Base-by-base conservation (phyloP, 2,888 invertebrate genomes). In the Hesperia comma region DNA sequence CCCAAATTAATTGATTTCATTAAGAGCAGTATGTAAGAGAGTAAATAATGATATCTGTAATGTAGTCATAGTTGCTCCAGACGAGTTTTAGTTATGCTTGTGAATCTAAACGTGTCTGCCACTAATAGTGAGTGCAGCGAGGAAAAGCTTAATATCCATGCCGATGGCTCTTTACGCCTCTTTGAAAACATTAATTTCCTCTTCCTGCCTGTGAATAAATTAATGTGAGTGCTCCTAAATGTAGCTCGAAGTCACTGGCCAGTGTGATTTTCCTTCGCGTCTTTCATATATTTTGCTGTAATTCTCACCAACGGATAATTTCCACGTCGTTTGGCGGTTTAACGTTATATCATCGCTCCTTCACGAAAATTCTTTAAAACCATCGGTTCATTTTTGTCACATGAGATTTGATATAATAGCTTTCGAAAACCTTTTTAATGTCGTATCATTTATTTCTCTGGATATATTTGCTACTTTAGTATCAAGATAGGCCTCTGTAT, bases 91-190 rank as follows among this genome's bases (percentile, higher is more conserved):
- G 63, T 63, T 55, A 60, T 51, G 55, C 54, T 54, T 61, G 67
- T 69, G 67, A 70, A 71, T 71, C 71, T 72, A 74, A 75, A 73
- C 68, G 66, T 70, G 68, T 68, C 72, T 70, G 73, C 63, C 73
- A 73, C 78, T 83, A 86, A 87, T 84, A 79, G 77, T 74, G 69
- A 79, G 77, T 74, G 70, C 17, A 57, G 75, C 78, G 81, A 81
- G 84, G 85, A 85, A 87, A 88, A 84, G 83, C 84, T 81, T 86
- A 86, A 87, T 87, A 86, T 84, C 77, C 81, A 77, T 79, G 76
- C 79, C 75, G 75, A 74, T 75, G 76, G 78, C 76, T 77, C 77
- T 74, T 77, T 74, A 77, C 76, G 72, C 74, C 79, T 80, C 84
- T 85, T 86, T 87, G 82, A 81, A 76, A 81, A 77, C 80, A 82